phyloP scores from a whole-genome alignment of 2,888 invertebrate species.

The Drosophila algonquin region DNA sequence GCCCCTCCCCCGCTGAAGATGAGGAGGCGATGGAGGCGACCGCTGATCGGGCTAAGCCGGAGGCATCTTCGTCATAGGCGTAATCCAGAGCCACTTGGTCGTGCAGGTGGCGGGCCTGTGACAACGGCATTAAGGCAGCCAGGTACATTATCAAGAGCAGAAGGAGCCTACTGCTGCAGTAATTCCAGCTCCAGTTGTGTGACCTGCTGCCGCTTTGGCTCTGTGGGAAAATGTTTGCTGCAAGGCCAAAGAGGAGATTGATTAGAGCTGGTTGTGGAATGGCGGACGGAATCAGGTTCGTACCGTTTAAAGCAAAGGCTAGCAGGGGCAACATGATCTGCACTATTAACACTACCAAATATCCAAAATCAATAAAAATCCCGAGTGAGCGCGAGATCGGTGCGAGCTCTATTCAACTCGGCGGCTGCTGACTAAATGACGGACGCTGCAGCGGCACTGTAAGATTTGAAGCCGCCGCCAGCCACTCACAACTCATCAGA shows the following conservation, averaged over 20 bases:
- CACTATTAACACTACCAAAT: conserved; percentile 3
- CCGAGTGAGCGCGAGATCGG: not conserved
- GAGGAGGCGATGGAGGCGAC: not conserved
- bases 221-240: conserved; percentile 52
- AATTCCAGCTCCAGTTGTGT: conserved; percentile 21
- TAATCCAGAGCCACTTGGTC: conserved; percentile 47
- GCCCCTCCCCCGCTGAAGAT: not conserved
- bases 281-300: not conserved
- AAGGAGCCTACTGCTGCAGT: conserved; percentile 21
- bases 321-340: conserved; percentile 30
- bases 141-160: conserved; percentile 54
- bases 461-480: conserved; percentile 39
- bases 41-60: not conserved
- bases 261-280: not conserved
- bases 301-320: conserved; percentile 44
- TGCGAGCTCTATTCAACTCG: conserved; percentile 15
- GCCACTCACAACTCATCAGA: conserved; percentile 1
- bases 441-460: conserved; percentile 30
- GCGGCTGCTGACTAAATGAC: conserved; percentile 52
- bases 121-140: conserved; percentile 44
- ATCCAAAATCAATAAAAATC: conserved; percentile 18
- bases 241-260: conserved; percentile 6
- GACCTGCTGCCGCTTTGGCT: conserved; percentile 25
- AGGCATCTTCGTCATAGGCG: conserved; percentile 45
- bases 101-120: conserved; percentile 63